phyloP scores from a whole-genome alignment of 2,888 invertebrate genomes.

The Drosophila leonis region DNA sequence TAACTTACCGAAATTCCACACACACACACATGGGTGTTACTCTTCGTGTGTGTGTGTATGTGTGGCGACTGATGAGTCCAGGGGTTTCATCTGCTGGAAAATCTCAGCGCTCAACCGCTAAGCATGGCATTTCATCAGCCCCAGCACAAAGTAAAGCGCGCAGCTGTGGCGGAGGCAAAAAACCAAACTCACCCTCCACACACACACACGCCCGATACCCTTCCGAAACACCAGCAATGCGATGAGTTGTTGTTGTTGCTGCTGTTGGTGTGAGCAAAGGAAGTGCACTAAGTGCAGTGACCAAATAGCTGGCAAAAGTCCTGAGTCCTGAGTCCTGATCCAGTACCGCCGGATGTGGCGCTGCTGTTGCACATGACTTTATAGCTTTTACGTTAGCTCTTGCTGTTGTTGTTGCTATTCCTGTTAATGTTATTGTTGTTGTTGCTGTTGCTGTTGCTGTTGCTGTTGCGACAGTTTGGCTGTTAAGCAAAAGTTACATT shows the following conservation, averaged over 20 bases:
- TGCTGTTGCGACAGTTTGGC: slow-evolving; percentile 55
- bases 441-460: slow-evolving; percentile 6
- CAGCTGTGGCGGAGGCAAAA: slow-evolving; percentile 19
- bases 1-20: slow-evolving; percentile 56
- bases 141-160: slow-evolving; percentile 38
- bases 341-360: slow-evolving; percentile 64
- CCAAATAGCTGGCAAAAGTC: slow-evolving; percentile 62
- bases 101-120: slow-evolving; percentile 76
- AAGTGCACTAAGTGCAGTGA: slow-evolving; percentile 76
- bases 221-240: slow-evolving; percentile 61
- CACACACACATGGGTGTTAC: slow-evolving; percentile 1
- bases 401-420: slow-evolving; percentile 17
- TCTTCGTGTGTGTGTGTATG: slow-evolving; percentile 26
- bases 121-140: slow-evolving; percentile 79
- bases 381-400: slow-evolving; percentile 56
- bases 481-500: slow-evolving; percentile 66
- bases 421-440: slow-evolving; percentile 21
- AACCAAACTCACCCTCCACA: neutral
- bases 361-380: slow-evolving; percentile 74
- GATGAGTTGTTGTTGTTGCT: slow-evolving; percentile 7
- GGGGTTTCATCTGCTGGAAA: slow-evolving; percentile 46
- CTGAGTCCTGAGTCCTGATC: slow-evolving; percentile 18
- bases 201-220: neutral
- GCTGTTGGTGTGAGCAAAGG: slow-evolving; percentile 47
- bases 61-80: slow-evolving; percentile 44